phyloP scores from a whole-genome alignment of 2,113 vertebrate species.

The Orientallactaga bullata region DNA sequence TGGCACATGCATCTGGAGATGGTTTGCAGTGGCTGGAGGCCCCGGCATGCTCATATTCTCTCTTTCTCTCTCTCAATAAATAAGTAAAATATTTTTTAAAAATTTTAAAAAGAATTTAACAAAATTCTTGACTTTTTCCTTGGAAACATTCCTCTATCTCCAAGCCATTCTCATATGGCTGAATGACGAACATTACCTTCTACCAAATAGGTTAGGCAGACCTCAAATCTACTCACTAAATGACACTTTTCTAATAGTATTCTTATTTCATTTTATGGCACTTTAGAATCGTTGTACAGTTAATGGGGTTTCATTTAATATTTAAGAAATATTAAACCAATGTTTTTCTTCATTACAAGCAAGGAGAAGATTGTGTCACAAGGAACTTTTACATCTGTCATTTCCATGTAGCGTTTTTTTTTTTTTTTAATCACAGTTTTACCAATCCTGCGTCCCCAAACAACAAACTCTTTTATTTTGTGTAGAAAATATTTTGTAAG shows the following conservation, averaged over 20 bases:
- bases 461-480: not conserved
- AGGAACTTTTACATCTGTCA: not conserved
- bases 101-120: too few species aligned
- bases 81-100: too few species aligned
- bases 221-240: not conserved
- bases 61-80: too few species aligned
- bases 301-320: not conserved
- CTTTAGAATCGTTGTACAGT: not conserved
- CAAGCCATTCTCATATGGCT: not conserved
- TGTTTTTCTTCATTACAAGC: not conserved
- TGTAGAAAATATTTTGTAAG: constrained; percentile 7
- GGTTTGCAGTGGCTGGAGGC: too few species aligned
- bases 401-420: not conserved
- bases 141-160: not conserved
- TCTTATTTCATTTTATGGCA: not conserved
- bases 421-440: not conserved
- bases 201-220: not conserved
- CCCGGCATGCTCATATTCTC: too few species aligned
- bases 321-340: not conserved
- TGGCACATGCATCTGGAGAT: too few species aligned
- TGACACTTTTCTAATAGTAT: constrained; percentile 9
- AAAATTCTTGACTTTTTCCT: not conserved
- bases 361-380: constrained; percentile 1
- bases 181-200: not conserved
- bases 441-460: not conserved